Base-by-base conservation (phyloP, 2,888 invertebrate genomes). In the Plebejus anna region DNA sequence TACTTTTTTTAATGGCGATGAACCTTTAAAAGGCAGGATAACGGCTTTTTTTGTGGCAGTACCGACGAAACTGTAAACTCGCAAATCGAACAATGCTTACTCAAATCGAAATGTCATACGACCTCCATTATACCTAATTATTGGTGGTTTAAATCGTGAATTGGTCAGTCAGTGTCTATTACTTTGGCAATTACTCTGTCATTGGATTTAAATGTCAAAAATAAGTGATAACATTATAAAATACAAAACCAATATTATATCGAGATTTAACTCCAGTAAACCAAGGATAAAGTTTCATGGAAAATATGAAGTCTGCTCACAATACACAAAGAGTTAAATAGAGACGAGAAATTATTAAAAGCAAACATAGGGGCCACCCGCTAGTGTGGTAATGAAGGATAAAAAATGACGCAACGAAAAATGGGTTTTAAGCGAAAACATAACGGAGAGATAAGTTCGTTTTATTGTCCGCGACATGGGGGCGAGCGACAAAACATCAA, bases 371-470 rank as follows among this genome's bases (percentile, higher is more conserved):
- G 72, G 76, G 76, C 72, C 57, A 80, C 81, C 66, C 66, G 66
- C 66, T 36, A 83, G 80, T 82, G 83, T 84, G 84, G 87, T 85
- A 84, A 85, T 85, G 83, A 81, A 84, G 84, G 85, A 85, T 85
- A 87, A 87, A 87, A 87, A 85, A 84, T 83, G 81, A 83, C 82
- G 84, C 84, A 86, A 85, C 84, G 84, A 87, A 87, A 87, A 86
- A 87, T 88, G 84, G 83, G 85, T 87, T 88, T 88, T 87, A 87
- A 89, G 88, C 86, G 88, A 88, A 88, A 90, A 90, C 88, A 89
- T 87, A 89, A 87, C 85, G 83, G 82, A 86, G 89, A 89, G 89
- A 89, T 90, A 89, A 90, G 88, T 84, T 85, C 85, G 86, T 89
- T 90, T 87, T 89, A 88, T 88, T 89, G 88, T 88, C 81, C 84